A percentile compares a stretch with the other conserved stretches of the same genome.
phyloP scores from a whole-genome alignment of 2,113 vertebrate genomes.

The Hiodon alosoides region DNA sequence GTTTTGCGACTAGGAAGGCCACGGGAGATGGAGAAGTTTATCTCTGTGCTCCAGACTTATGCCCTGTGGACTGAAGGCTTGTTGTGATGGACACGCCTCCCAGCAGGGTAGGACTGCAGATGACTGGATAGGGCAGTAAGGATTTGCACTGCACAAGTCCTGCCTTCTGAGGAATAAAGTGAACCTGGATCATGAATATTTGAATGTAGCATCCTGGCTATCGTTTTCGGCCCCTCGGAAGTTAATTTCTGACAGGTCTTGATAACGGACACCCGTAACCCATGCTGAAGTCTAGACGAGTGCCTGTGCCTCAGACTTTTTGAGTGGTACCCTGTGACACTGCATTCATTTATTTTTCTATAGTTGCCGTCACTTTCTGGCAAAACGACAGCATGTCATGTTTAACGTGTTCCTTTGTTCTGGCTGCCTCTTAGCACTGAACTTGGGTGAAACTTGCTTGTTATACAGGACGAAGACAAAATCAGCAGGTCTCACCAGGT shows the following conservation, averaged over 20 bases:
- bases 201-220: background rate
- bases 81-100: slow-evolving; percentile 11
- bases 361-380: too few species aligned
- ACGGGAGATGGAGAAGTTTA: slow-evolving; percentile 16
- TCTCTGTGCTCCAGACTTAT: slow-evolving; percentile 15
- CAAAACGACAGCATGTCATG: too few species aligned
- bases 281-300: too few species aligned
- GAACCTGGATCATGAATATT: background rate
- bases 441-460: too few species aligned
- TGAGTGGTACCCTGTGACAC: too few species aligned
- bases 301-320: too few species aligned
- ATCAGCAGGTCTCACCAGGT: too few species aligned
- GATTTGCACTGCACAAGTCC: background rate
- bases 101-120: slow-evolving; percentile 9
- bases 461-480: too few species aligned
- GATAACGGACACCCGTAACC: too few species aligned
- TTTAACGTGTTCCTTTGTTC: too few species aligned
- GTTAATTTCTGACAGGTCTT: background rate
- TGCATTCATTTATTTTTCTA: too few species aligned
- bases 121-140: background rate
- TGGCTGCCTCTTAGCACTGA: too few species aligned
- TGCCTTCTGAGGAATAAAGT: background rate
- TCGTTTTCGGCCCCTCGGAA: background rate
- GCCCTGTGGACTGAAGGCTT: slow-evolving; percentile 2
- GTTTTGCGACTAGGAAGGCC: slow-evolving; percentile 4